Evolutionary conservation across 2,797 vertebrate genomes (phyloP).

Genomic region (Poliocrania exsul): DNA sequence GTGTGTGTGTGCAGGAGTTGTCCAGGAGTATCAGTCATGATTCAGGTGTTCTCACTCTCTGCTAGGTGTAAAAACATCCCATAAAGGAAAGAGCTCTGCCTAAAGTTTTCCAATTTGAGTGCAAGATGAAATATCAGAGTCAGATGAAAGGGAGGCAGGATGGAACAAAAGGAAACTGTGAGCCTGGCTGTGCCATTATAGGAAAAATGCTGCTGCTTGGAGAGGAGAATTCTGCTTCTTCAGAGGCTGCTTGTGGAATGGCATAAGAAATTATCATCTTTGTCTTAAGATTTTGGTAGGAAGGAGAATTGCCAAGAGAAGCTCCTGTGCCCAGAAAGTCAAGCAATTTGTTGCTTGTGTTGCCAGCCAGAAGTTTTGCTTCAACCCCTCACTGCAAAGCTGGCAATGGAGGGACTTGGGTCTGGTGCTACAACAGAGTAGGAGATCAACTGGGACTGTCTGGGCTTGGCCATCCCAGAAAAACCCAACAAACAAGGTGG

Average conservation of each 20-base stretch:
- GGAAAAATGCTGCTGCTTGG: not conserved
- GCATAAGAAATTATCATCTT: not conserved
- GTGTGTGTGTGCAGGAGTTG: not conserved
- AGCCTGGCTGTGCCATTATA: not conserved
- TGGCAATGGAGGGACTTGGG: not conserved
- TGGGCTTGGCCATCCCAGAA: not conserved
- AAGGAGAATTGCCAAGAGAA: not conserved
- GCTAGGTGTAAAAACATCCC: not conserved
- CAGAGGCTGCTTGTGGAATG: not conserved
- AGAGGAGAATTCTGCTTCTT: not conserved
- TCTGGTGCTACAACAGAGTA: not conserved
- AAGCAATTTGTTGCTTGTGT: not conserved
- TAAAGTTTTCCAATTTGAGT: not conserved
- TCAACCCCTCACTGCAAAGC: not conserved
- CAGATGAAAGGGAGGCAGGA: not conserved
- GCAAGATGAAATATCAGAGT: not conserved
- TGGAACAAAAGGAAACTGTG: not conserved
- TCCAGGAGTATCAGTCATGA: not conserved
- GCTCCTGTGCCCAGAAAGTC: not conserved
- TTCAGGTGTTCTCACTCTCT: not conserved
- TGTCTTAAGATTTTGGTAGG: not conserved
- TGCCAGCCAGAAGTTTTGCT: not conserved
- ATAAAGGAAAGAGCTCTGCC: not conserved
- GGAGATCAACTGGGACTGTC: rapidly evolving
- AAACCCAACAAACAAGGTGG: not conserved